phyloP scores from a whole-genome alignment of 2,888 invertebrate species.

The Frankliniella fusca region DNA sequence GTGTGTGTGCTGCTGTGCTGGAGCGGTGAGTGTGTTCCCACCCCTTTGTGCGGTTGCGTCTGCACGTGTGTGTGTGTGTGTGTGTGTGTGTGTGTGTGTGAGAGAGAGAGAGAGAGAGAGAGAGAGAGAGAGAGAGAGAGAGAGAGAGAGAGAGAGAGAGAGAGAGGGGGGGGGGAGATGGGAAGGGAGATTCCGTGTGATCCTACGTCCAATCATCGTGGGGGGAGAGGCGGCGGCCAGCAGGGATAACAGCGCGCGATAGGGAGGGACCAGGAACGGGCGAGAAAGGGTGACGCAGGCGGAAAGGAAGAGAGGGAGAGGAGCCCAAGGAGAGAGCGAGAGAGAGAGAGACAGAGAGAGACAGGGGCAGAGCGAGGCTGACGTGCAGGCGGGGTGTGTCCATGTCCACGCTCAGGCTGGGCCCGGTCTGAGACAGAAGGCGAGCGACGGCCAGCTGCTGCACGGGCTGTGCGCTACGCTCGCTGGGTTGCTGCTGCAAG shows the following conservation, averaged over 20 bases:
- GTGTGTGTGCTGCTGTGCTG: background rate
- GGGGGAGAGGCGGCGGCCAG: no score
- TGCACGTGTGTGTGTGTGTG: no score
- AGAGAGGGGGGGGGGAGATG: no score
- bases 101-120: no score
- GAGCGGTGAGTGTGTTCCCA: background rate
- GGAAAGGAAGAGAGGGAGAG: background rate
- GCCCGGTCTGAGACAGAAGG: background rate
- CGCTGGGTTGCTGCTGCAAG: conserved; percentile 36
- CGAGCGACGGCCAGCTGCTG: background rate
- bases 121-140: no score
- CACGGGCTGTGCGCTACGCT: background rate
- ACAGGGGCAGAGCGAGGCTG: background rate
- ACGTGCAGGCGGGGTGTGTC: background rate
- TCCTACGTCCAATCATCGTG: no score
- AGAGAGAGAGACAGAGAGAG: background rate
- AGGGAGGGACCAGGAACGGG: no score
- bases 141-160: no score
- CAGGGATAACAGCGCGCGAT: no score
- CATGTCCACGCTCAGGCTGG: background rate
- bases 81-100: no score
- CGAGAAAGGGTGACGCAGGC: background rate
- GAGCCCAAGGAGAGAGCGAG: background rate
- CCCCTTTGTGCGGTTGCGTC: background rate
- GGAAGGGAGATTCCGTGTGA: no score